These are phyloP conservation scores for Oscheius sp. DNA, from an alignment of 2,888 invertebrate genomes.

Conservation along the genomic window DNA sequence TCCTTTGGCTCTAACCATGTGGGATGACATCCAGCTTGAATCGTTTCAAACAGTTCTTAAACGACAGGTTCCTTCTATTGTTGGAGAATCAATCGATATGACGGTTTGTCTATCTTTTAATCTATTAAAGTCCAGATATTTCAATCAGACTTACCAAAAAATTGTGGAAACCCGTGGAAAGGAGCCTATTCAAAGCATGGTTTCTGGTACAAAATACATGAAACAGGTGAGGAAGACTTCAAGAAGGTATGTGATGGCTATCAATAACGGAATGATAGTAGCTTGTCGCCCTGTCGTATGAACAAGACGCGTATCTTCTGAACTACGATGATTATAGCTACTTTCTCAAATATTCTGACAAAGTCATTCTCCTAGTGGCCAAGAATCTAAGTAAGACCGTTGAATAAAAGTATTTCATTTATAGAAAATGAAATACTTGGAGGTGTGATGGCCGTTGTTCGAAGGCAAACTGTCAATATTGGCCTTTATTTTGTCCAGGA, in stretches of 20 bases:
- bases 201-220: slow-evolving; percentile 41
- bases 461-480: slow-evolving; percentile 1
- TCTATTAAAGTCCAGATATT: slow-evolving; percentile 9
- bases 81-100: slow-evolving; percentile 36
- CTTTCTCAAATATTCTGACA: not conserved
- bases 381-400: slow-evolving; percentile 10
- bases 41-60: slow-evolving; percentile 27
- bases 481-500: slow-evolving; percentile 35
- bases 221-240: slow-evolving; percentile 31
- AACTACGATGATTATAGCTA: slow-evolving; percentile 21
- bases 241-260: slow-evolving; percentile 28
- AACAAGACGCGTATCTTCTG: slow-evolving; percentile 31
- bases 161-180: slow-evolving; percentile 36
- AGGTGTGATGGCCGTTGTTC: slow-evolving; percentile 11
- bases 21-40: slow-evolving; percentile 4
- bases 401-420: not conserved
- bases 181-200: slow-evolving; percentile 46
- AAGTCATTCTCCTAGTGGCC: slow-evolving; percentile 2
- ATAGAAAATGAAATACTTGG: slow-evolving; percentile 36
- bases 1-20: not conserved
- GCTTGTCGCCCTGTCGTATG: slow-evolving; percentile 26
- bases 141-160: slow-evolving; percentile 30
- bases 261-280: not conserved
- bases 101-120: slow-evolving; percentile 13
- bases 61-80: slow-evolving; percentile 30